phyloP scores from a whole-genome alignment of 2,888 invertebrate species.

The Eurois occulta region DNA sequence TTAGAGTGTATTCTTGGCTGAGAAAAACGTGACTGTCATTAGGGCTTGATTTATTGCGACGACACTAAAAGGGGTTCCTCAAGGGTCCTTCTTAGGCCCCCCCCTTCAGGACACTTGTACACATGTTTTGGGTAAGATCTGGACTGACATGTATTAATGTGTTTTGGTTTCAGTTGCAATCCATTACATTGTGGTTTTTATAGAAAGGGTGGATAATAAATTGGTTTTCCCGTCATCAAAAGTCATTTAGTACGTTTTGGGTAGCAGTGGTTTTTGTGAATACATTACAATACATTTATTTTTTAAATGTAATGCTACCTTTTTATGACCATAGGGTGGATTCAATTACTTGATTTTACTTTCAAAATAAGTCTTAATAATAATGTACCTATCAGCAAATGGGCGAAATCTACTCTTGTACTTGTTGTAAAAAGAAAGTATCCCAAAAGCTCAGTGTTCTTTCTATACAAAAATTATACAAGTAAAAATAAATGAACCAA shows the following conservation, averaged over 20 bases:
- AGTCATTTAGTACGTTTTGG: conserved; percentile 2
- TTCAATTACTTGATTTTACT: conserved; percentile 1
- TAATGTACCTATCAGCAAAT: neutral
- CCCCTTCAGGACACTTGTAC: conserved; percentile 64
- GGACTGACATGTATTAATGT: conserved; percentile 77
- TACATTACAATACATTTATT: neutral
- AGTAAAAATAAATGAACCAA: neutral
- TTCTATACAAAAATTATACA: neutral
- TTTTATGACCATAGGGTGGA: neutral
- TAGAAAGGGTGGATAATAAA: conserved; percentile 45
- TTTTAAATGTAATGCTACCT: conserved; percentile 9
- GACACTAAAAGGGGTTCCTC: conserved; percentile 72
- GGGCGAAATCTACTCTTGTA: neutral
- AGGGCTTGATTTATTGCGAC: conserved; percentile 71
- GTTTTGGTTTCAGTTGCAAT: conserved; percentile 65
- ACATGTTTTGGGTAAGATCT: conserved; percentile 74
- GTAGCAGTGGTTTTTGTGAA: conserved; percentile 1
- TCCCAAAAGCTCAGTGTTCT: neutral
- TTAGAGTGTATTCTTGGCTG: conserved; percentile 62
- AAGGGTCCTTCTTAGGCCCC: conserved; percentile 62
- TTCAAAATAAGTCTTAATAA: neutral
- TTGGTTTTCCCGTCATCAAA: conserved; percentile 31
- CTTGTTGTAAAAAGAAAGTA: neutral
- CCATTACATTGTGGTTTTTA: conserved; percentile 51
- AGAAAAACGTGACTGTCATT: conserved; percentile 80